Evolutionary conservation across 2,113 vertebrate species (phyloP), one percentile per base, ranked within the genome.

Genomic region (Chunga burmeisteri): DNA sequence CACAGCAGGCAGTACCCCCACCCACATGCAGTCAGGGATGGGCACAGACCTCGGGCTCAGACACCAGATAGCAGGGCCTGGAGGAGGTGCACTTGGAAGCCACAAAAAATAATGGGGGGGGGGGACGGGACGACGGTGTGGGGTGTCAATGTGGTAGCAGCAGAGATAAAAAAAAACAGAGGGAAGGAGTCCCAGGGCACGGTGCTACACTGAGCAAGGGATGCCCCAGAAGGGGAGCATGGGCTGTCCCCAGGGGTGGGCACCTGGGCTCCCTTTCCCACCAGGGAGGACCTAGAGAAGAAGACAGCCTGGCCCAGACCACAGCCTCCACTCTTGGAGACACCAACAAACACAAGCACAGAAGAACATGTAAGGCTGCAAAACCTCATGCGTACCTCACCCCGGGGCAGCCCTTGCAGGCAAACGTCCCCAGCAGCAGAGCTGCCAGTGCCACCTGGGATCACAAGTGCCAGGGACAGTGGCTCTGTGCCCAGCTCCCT

Each of bases 21-120:
- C 26, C 11, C 11, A 42, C 72, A 83, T 73, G 84, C 93, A 96
- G 46, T 65, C 59, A 65, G 63, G 34, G 46, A 71, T 1, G 8
- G 44, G 36, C 47, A 53, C 50, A 42, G 29, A 38, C 20, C 29
- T 6, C 0, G 0, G 44, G 25, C 40, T 55, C 4, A 1, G 68
- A 77, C 77, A 71, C 91, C 82, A 94, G 74, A 75, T 95, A 74
- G 47, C 27, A 1, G 75, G 61, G 71, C 53, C 79, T 4, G 0
- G 20, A 49, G 30, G 58, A 66, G 55, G 71, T 56, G 30, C 47
- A 79, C 34, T 49, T 66, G 55, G 73, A 95, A 96, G 62, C 75
- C 90, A 94, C 81, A 86, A 70, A 63, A 88, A 62, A 9, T 56
- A 88, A 75, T 4, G 13, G 47, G 38, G 36, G 26, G 17, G 7